phyloP scores from a whole-genome alignment of 2,113 vertebrate genomes.

The Apistogramma diplotaenia region DNA sequence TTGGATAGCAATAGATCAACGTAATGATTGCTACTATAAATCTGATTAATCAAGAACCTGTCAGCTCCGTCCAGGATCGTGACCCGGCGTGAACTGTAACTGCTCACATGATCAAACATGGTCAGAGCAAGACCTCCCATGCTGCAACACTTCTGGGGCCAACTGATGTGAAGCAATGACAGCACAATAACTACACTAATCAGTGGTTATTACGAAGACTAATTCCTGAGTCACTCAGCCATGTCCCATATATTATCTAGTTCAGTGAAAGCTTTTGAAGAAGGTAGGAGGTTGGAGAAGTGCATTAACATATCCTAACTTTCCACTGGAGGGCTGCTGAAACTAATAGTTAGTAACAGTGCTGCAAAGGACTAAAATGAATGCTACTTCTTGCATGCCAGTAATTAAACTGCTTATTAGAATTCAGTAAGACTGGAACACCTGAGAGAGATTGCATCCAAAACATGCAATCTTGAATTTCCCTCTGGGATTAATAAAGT shows the following conservation, averaged over 20 bases:
- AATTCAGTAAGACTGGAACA: background rate
- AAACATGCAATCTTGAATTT: no score
- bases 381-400: background rate
- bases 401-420: background rate
- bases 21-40: slow-evolving; percentile 59
- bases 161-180: slow-evolving; percentile 41
- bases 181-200: slow-evolving; percentile 53
- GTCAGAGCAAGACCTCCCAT: slow-evolving; percentile 51
- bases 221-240: slow-evolving; percentile 35
- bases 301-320: slow-evolving; percentile 6
- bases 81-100: slow-evolving; percentile 39
- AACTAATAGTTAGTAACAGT: background rate
- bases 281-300: slow-evolving; percentile 6
- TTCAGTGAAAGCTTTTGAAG: slow-evolving; percentile 22
- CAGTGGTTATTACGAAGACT: slow-evolving; percentile 49
- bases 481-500: no score
- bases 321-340: background rate
- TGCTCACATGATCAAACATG: slow-evolving; percentile 35
- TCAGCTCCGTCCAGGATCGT: slow-evolving; percentile 11
- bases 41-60: slow-evolving; percentile 55
- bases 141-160: slow-evolving; percentile 31
- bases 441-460: no score
- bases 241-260: slow-evolving; percentile 44
- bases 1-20: slow-evolving; percentile 50
- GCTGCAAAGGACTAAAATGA: background rate